Evolutionary conservation across 2,888 invertebrate genomes (phyloP), one percentile per base, ranked within the genome.

Genomic region (Cosmia trapezina): DNA sequence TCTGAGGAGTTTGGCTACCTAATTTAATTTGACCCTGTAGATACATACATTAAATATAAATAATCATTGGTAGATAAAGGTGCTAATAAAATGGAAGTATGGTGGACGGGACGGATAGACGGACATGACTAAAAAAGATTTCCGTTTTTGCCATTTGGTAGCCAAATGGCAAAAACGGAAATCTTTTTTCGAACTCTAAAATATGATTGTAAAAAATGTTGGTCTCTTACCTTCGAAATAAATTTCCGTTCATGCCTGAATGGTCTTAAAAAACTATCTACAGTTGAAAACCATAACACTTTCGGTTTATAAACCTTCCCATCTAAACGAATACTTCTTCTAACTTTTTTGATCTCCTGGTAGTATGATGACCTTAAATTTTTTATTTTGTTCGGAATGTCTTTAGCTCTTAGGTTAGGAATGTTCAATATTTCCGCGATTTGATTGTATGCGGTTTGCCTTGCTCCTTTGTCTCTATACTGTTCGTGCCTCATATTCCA

Each of bases 351-450:
- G 51, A 86, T 70, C 69, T 86, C 86, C 45, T 86, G 86, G 69
- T 83, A 81, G 69, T 86, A 86, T 0, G 86, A 86, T 5, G 86
- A 83, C 61, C 86, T 78, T 47, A 86, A 61, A 63, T 86, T 83
- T 70, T 86, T 86, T 4, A 86, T 84, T 75, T 86, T 86, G 45
- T 83, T 86, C 41, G 86, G 86, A 47, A 86, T 78, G 69, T 84
- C 78, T 65, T 65, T 83, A 9, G 49, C 47, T 33, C 33, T 45
- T 49, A 86, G 61, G 33, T 84, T 83, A 56, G 77, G 80, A 14
- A 86, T 81, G 37, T 86, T 81, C n/a, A 86, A 56, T 61, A 69
- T 76, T 65, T 78, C 49, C 9, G 61, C 67, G n/a, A 86, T 86
- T 70, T 84, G 53, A 45, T 76, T 76, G 74, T 86, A 86, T 12